Conservation (phyloP, 1,140 invertebrate genomes). For the Samia ricini region DNA sequence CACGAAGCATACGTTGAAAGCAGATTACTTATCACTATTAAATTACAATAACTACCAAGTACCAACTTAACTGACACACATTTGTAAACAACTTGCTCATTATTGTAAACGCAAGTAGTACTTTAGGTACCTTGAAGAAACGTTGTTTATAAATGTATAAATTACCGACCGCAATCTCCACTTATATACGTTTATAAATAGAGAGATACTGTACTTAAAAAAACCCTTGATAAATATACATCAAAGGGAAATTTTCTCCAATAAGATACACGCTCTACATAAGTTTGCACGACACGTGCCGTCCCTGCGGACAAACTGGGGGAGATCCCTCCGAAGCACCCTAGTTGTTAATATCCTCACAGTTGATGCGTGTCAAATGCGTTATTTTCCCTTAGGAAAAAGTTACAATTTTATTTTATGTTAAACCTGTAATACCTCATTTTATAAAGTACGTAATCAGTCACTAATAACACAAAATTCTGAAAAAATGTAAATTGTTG, state of each 20-base stretch:
- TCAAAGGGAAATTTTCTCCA: not conserved
- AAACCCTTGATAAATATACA: not conserved
- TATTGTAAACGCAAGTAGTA: too few species aligned
- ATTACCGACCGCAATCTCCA: not conserved
- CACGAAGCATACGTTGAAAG: too few species aligned
- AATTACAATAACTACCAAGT: too few species aligned
- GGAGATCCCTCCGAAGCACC: not conserved
- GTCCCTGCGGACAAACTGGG: not conserved
- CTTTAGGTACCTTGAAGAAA: too few species aligned
- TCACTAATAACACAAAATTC: too few species aligned
- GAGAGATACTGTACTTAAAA: not conserved
- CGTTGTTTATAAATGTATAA: not conserved
- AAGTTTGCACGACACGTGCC: not conserved
- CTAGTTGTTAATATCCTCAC: not conserved
- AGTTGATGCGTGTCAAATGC: not conserved
- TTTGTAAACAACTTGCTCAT: too few species aligned
- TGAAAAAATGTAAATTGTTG: too few species aligned
- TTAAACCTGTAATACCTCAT: too few species aligned
- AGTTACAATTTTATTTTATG: not conserved
- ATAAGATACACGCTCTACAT: conserved; percentile 1
- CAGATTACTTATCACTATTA: too few species aligned
- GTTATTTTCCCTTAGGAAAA: not conserved
- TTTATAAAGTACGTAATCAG: too few species aligned
- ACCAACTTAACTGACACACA: too few species aligned
- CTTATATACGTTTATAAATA: not conserved